phyloP scores from a whole-genome alignment of 2,113 vertebrate genomes.

The Otus sunia region DNA sequence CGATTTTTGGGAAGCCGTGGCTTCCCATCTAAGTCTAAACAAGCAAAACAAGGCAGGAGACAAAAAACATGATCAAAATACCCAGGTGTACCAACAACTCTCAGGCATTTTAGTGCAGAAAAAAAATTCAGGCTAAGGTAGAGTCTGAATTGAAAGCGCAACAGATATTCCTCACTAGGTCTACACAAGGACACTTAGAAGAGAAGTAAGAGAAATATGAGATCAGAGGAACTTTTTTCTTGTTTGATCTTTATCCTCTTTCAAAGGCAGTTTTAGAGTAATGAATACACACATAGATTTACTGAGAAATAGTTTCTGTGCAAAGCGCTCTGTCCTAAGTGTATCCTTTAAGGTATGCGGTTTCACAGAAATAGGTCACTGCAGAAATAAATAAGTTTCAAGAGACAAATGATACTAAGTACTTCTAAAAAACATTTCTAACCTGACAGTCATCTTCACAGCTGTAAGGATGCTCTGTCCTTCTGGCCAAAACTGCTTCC shows the following conservation, averaged over 20 bases:
- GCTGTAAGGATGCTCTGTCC: not conserved
- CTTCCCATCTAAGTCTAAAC: not conserved
- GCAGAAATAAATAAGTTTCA: not conserved
- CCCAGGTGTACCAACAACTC: not conserved
- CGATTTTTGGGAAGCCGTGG: not conserved
- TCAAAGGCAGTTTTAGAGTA: not conserved
- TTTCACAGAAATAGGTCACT: not conserved
- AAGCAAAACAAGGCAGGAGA: not conserved
- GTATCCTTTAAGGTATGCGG: rapidly evolving
- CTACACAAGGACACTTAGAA: not conserved
- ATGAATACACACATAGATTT: not conserved
- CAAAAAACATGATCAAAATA: not conserved
- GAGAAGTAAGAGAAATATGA: not conserved
- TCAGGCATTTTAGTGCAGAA: not conserved
- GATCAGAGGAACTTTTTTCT: not conserved
- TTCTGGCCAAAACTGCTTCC: not conserved
- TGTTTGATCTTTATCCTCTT: not conserved
- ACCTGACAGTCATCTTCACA: not conserved
- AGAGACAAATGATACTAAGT: not conserved
- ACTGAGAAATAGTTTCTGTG: not conserved
- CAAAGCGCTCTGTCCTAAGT: not conserved
- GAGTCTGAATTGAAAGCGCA: not conserved
- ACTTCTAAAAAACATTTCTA: not conserved
- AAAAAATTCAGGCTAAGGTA: not conserved
- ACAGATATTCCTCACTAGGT: not conserved